These are phyloP conservation scores for Henicopernis longicauda DNA, from an alignment of 2,113 vertebrate genomes.

Conservation along the genomic window DNA sequence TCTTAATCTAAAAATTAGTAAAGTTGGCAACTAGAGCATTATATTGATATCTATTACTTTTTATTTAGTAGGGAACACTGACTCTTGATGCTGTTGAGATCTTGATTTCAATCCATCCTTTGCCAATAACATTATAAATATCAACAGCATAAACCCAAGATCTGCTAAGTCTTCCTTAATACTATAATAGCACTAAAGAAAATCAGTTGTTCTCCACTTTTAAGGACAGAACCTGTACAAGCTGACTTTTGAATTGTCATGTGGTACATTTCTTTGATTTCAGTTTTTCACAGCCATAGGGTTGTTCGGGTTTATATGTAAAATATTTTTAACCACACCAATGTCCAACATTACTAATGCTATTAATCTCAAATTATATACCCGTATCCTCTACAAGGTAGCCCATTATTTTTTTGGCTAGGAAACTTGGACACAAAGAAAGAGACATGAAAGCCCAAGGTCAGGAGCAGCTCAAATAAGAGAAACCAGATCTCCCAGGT, in stretches of 20 bases:
- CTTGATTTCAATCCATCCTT: background rate
- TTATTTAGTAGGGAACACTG: slow-evolving; percentile 44
- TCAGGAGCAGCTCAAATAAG: background rate
- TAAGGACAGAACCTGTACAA: background rate
- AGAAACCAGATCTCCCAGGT: background rate
- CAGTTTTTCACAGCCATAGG: background rate
- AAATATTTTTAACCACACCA: background rate
- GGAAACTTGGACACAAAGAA: background rate
- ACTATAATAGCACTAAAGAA: background rate
- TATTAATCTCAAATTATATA: background rate
- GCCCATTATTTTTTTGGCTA: background rate
- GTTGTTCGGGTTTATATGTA: background rate
- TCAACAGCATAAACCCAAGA: background rate
- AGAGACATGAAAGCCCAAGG: background rate
- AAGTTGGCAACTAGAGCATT: slow-evolving; percentile 44
- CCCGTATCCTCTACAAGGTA: background rate
- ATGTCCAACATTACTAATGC: background rate
- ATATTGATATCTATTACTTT: background rate
- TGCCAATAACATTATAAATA: background rate
- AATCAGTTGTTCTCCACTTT: background rate
- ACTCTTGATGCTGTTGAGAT: slow-evolving; percentile 11
- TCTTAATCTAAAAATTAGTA: slow-evolving; percentile 2
- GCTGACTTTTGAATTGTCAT: background rate
- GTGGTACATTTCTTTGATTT: background rate
- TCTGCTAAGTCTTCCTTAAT: background rate